phyloP scores from a whole-genome alignment of 2,888 invertebrate genomes.

The Limnephilus rhombicus region DNA sequence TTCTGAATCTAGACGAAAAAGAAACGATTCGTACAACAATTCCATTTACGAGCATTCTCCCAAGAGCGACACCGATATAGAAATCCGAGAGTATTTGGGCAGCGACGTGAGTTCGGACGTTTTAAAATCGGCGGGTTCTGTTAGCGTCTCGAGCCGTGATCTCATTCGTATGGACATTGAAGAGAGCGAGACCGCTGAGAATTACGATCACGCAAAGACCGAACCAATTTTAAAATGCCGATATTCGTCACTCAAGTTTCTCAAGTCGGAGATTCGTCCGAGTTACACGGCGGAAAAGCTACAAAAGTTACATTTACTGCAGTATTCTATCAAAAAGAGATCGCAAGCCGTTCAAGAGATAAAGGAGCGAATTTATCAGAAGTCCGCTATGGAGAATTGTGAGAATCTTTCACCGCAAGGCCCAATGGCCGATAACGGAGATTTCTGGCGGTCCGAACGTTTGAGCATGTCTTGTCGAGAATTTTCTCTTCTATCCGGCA shows the following conservation, averaged over 20 bases:
- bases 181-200: constrained; percentile 76
- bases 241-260: constrained; percentile 76
- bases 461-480: constrained; percentile 63
- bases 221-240: constrained; percentile 74
- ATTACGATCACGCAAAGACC: constrained; percentile 72
- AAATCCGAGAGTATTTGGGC: constrained; percentile 62
- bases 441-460: constrained; percentile 64
- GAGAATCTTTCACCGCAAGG: constrained; percentile 60
- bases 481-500: constrained; percentile 60
- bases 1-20: constrained; percentile 38
- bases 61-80: constrained; percentile 68
- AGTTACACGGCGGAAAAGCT: constrained; percentile 86
- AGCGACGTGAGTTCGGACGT: constrained; percentile 60
- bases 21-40: constrained; percentile 58
- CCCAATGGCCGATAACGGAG: constrained; percentile 62
- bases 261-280: constrained; percentile 81
- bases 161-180: constrained; percentile 72
- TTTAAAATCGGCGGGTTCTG: constrained; percentile 56
- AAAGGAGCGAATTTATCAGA: constrained; percentile 75
- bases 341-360: constrained; percentile 80
- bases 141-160: constrained; percentile 69
- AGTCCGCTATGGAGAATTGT: constrained; percentile 72
- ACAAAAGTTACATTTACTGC: constrained; percentile 83
- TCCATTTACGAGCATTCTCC: constrained; percentile 75
- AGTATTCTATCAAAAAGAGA: constrained; percentile 85